Evolutionary conservation across 92 coral and sea anemone genomes (phyloP).

Genomic region (Siderastrea radians): DNA sequence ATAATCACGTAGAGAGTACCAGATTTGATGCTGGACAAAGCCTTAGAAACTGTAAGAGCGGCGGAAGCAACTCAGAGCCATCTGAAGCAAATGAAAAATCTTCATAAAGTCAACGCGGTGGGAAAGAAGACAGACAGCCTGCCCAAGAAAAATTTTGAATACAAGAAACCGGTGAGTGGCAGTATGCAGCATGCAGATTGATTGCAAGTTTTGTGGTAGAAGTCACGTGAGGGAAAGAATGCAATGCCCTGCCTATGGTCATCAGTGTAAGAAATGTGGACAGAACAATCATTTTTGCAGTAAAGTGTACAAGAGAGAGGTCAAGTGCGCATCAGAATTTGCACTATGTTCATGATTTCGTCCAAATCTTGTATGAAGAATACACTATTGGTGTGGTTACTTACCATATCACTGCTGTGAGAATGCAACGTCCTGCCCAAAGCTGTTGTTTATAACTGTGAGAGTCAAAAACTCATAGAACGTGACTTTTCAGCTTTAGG

Average conservation of each 20-base stretch:
- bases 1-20: background rate
- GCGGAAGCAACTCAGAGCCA: slow-evolving; percentile 22
- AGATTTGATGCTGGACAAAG: slow-evolving; percentile 11
- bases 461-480: slow-evolving; percentile 33
- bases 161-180: background rate
- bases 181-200: background rate
- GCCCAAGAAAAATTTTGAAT: background rate
- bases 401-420: slow-evolving; percentile 18
- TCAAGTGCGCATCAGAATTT: background rate
- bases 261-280: slow-evolving; percentile 7
- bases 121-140: background rate
- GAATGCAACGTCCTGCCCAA: background rate
- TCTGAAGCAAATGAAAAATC: slow-evolving; percentile 15
- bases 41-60: slow-evolving; percentile 2
- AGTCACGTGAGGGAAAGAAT: background rate
- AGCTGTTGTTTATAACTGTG: slow-evolving; percentile 1
- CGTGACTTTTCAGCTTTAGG: slow-evolving; percentile 21
- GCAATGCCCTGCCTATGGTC: slow-evolving; percentile 20
- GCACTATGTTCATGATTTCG: slow-evolving; percentile 6
- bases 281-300: background rate
- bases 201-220: slow-evolving; percentile 18
- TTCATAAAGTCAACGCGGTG: background rate
- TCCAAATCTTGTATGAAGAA: background rate
- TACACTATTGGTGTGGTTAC: background rate
- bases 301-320: slow-evolving; percentile 2